A percentile compares a stretch with the other conserved stretches of the same genome.
Conservation (phyloP, 2,888 invertebrate genomes). For the Amorpha juglandis region DNA sequence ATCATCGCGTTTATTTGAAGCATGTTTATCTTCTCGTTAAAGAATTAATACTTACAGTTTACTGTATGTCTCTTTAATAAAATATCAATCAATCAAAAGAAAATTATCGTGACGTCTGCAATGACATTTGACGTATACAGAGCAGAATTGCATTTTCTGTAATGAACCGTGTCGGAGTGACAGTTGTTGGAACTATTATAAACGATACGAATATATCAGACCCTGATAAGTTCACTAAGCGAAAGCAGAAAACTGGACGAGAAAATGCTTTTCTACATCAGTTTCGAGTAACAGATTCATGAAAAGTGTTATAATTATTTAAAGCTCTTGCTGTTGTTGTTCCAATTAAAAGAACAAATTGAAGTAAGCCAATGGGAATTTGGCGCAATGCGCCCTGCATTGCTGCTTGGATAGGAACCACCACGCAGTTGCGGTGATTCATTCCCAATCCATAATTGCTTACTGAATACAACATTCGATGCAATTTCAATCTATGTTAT, state of each 20-base stretch:
- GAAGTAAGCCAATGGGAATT: constrained; percentile 68
- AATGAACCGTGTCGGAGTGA: not conserved
- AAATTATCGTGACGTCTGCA: not conserved
- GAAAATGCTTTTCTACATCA: constrained; percentile 29
- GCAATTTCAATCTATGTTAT: constrained; percentile 34
- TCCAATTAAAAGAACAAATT: constrained; percentile 71
- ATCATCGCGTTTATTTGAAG: constrained; percentile 69
- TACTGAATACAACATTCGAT: constrained; percentile 52
- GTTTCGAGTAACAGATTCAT: constrained; percentile 32
- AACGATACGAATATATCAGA: not conserved
- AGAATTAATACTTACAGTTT: constrained; percentile 45
- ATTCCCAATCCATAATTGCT: constrained; percentile 70
- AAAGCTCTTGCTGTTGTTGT: constrained; percentile 51
- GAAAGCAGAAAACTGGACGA: not conserved
- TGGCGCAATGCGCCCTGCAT: constrained; percentile 84
- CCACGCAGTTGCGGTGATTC: constrained; percentile 69
- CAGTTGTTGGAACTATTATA: constrained; percentile 40
- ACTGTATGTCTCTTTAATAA: constrained; percentile 1
- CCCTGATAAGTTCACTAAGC: constrained; percentile 1
- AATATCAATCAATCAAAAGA: not conserved
- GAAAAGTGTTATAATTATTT: constrained; percentile 30
- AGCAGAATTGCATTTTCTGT: not conserved
- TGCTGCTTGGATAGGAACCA: constrained; percentile 68
- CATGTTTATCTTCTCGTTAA: constrained; percentile 72
- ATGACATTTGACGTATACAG: not conserved